Evolutionary conservation across 2,113 vertebrate species (phyloP).

Genomic region (Phoenicopterus ruber): DNA sequence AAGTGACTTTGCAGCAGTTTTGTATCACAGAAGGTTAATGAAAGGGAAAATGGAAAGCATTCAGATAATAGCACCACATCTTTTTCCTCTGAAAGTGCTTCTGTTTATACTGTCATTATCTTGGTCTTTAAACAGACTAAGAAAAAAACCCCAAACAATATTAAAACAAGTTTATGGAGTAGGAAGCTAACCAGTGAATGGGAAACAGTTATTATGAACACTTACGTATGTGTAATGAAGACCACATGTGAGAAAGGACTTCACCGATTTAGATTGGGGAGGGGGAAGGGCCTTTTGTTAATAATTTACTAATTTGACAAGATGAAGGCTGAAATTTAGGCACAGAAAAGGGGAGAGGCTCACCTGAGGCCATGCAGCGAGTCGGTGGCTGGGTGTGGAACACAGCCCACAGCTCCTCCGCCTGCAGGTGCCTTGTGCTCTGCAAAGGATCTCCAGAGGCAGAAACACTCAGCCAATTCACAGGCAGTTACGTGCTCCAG

Average conservation of each 20-base stretch:
- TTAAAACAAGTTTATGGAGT: neutral
- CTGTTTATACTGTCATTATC: neutral
- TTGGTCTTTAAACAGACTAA: neutral
- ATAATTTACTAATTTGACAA: neutral
- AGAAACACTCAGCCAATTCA: neutral
- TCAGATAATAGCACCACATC: neutral
- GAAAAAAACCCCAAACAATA: neutral
- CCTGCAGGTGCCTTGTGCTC: neutral
- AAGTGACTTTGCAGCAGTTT: neutral
- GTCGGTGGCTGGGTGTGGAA: neutral
- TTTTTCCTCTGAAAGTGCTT: neutral
- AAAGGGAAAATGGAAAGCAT: neutral
- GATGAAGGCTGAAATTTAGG: neutral
- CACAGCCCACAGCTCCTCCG: neutral
- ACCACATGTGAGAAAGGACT: neutral
- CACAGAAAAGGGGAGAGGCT: neutral
- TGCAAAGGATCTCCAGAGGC: neutral
- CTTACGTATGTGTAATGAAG: neutral
- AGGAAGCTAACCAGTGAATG: neutral
- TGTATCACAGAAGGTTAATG: neutral
- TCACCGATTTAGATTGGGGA: rapidly evolving
- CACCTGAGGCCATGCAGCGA: neutral
- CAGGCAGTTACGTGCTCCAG: neutral
- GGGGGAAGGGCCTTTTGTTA: neutral
- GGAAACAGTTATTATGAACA: neutral